phyloP scores from a whole-genome alignment of 2,888 invertebrate genomes.

The Iphiclides podalirius region DNA sequence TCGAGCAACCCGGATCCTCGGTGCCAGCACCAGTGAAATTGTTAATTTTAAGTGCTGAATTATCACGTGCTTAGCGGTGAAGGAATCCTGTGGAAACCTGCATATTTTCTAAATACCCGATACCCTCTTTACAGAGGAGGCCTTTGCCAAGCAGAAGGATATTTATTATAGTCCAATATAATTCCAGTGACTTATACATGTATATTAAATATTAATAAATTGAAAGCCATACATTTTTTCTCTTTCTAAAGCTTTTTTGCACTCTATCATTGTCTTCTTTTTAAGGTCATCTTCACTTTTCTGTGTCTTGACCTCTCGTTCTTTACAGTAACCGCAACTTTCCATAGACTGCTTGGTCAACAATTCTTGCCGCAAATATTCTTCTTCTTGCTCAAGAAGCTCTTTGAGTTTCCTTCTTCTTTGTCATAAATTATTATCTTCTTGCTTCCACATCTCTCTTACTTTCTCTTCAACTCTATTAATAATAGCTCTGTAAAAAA shows the following conservation, averaged over 20 bases:
- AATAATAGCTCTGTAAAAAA: constrained; percentile 48
- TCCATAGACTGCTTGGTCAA: constrained; percentile 42
- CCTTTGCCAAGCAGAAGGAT: not conserved
- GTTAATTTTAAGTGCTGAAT: no score
- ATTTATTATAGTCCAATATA: no score
- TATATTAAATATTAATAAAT: no score
- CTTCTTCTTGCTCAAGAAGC: constrained; percentile 54
- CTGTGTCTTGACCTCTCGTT: constrained; percentile 44
- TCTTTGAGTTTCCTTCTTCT: constrained; percentile 52
- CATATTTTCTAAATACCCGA: no score
- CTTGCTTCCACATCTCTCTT: constrained; percentile 47
- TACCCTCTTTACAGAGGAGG: no score
- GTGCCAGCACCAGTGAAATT: no score
- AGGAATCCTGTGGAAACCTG: no score
- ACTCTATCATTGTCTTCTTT: constrained; percentile 54
- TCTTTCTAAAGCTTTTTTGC: constrained; percentile 63
- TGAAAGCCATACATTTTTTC: constrained; percentile 71
- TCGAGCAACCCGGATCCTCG: no score
- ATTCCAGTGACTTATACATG: no score
- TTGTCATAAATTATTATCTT: constrained; percentile 62
- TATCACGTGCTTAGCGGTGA: no score
- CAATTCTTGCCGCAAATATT: constrained; percentile 47
- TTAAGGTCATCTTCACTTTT: constrained; percentile 54
- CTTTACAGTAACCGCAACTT: constrained; percentile 53
- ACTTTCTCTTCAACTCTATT: constrained; percentile 63